These are phyloP conservation scores for Amiota minor DNA, from an alignment of 2,888 invertebrate species.

Conservation along the genomic window DNA sequence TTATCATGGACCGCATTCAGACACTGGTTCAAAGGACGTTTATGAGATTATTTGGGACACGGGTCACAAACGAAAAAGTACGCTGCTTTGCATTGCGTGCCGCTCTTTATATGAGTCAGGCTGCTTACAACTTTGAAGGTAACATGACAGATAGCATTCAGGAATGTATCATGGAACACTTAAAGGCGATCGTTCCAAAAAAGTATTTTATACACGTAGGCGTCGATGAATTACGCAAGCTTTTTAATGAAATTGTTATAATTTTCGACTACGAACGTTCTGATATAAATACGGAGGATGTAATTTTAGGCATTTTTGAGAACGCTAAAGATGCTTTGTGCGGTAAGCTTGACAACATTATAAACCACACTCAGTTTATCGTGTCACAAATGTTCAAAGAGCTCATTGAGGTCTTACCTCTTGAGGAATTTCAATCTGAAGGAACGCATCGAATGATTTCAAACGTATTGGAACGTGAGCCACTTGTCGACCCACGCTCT, in stretches of 20 bases:
- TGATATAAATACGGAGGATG: conserved; percentile 65
- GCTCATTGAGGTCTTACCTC: conserved; percentile 65
- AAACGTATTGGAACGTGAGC: conserved; percentile 58
- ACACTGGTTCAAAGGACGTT: conserved; percentile 68
- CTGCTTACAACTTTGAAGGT: conserved; percentile 69
- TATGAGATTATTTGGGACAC: conserved; percentile 56
- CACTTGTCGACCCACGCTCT: conserved; percentile 63
- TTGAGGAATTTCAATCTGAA: conserved; percentile 65
- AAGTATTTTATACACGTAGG: conserved; percentile 67
- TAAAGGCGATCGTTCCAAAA: conserved; percentile 67
- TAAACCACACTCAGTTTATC: conserved; percentile 66
- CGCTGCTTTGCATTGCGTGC: conserved; percentile 66
- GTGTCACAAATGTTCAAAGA: conserved; percentile 62
- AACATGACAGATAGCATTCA: conserved; percentile 66
- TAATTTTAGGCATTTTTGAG: conserved; percentile 64
- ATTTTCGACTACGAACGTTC: conserved; percentile 66
- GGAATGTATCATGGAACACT: conserved; percentile 65
- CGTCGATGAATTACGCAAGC: conserved; percentile 60
- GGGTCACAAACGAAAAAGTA: conserved; percentile 61
- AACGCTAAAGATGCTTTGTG: conserved; percentile 60
- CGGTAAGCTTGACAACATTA: conserved; percentile 46
- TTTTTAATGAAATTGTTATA: conserved; percentile 67
- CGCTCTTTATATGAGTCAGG: conserved; percentile 67
- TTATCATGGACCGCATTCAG: conserved; percentile 66
- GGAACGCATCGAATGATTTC: conserved; percentile 59